Evolutionary conservation across 2,888 invertebrate species (phyloP).

Genomic region (Carpatolechia fugitivella): DNA sequence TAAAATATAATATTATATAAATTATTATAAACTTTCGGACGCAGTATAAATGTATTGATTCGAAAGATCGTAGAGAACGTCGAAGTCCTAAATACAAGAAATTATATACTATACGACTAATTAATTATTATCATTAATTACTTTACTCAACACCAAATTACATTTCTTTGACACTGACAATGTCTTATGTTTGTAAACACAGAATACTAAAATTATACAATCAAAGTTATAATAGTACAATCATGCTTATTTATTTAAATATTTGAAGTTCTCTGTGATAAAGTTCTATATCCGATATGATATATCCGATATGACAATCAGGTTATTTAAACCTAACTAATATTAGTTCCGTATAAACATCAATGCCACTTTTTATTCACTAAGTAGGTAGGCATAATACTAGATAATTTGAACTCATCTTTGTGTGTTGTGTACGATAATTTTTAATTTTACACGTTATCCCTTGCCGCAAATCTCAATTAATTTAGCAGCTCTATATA

Average conservation of each 20-base stretch:
- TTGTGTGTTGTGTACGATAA: no score
- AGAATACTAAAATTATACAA: background rate
- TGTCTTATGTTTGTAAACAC: background rate
- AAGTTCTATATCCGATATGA: background rate
- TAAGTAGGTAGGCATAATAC: no score
- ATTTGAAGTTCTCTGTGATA: background rate
- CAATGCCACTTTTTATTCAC: no score
- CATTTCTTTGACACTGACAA: conserved; percentile 6
- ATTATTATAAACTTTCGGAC: conserved; percentile 22
- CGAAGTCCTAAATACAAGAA: background rate
- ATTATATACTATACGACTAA: background rate
- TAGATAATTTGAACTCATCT: no score
- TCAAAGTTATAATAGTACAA: background rate
- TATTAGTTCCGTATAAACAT: no score
- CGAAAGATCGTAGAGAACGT: conserved; percentile 16
- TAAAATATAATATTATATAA: conserved; percentile 29
- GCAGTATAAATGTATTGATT: conserved; percentile 28
- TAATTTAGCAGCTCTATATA: no score
- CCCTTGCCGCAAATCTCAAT: no score
- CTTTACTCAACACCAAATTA: background rate
- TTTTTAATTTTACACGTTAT: no score
- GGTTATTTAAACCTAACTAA: no score
- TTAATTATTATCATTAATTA: background rate
- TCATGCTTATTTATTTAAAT: background rate
- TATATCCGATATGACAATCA: no score